phyloP scores from a whole-genome alignment of 2,888 invertebrate species.

The Heliconius cydno region DNA sequence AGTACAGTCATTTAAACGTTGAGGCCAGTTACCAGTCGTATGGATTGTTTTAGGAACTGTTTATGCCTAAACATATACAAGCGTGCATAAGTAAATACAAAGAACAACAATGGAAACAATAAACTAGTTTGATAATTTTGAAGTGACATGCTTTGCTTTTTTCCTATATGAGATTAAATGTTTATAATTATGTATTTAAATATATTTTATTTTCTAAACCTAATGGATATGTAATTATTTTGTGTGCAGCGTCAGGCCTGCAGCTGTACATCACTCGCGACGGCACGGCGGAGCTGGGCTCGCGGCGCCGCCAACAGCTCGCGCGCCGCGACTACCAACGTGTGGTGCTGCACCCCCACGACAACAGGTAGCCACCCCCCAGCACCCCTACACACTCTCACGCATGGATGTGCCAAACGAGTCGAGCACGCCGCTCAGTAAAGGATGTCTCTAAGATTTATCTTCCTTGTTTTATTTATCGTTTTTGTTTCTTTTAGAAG shows the following conservation, averaged over 20 bases:
- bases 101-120: no score
- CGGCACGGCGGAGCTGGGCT: slow-evolving; percentile 93
- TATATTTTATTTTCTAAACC: no score
- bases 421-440: background rate
- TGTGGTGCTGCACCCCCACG: slow-evolving; percentile 74
- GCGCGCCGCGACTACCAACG: slow-evolving; percentile 72
- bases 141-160: no score
- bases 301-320: slow-evolving; percentile 90
- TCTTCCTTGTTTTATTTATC: slow-evolving; percentile 11
- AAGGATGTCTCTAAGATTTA: background rate
- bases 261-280: slow-evolving; percentile 95
- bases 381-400: background rate
- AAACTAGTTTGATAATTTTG: no score
- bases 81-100: no score
- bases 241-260: slow-evolving; percentile 90
- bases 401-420: slow-evolving; percentile 49
- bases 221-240: background rate
- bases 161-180: no score
- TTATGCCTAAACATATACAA: no score
- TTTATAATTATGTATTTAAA: no score
- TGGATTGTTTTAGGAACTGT: no score
- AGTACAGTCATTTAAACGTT: no score
- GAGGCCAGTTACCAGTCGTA: no score
- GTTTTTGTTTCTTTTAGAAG: slow-evolving; percentile 11
- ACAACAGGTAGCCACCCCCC: slow-evolving; percentile 68